Conservation (phyloP, 2,797 vertebrate genomes). For the Acanthurus lineatus region DNA sequence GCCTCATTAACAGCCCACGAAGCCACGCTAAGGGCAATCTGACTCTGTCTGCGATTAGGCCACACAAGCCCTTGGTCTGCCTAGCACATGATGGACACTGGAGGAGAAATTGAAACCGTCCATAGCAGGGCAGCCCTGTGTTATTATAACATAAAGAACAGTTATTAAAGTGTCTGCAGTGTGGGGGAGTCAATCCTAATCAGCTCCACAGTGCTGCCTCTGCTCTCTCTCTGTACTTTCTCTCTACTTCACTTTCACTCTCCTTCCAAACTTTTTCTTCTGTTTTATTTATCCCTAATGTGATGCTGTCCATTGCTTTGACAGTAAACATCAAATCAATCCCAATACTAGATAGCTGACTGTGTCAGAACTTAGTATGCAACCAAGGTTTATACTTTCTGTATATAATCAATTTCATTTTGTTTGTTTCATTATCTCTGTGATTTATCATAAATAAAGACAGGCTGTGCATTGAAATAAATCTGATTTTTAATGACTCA, state of each 20-base stretch:
- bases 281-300: constrained; percentile 24
- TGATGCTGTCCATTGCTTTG: constrained; percentile 19
- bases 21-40: constrained; percentile 82
- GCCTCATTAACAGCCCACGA: constrained; percentile 87
- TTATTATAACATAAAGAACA: constrained; percentile 89
- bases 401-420: background rate
- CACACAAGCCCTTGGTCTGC: constrained; percentile 83
- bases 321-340: constrained; percentile 27
- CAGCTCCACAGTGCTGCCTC: constrained; percentile 85
- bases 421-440: background rate
- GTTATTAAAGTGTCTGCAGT: constrained; percentile 88
- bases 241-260: constrained; percentile 47
- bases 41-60: constrained; percentile 84
- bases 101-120: constrained; percentile 86
- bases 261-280: constrained; percentile 31
- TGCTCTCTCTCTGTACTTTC: constrained; percentile 50
- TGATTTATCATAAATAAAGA: background rate
- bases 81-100: constrained; percentile 81
- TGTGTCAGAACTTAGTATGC: background rate
- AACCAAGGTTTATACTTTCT: background rate
- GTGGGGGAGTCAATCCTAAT: constrained; percentile 87
- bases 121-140: constrained; percentile 81
- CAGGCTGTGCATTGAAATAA: background rate
- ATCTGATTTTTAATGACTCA: background rate
- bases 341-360: background rate